Conservation (phyloP, 2,113 vertebrate species). For the Silurus glanis region DNA sequence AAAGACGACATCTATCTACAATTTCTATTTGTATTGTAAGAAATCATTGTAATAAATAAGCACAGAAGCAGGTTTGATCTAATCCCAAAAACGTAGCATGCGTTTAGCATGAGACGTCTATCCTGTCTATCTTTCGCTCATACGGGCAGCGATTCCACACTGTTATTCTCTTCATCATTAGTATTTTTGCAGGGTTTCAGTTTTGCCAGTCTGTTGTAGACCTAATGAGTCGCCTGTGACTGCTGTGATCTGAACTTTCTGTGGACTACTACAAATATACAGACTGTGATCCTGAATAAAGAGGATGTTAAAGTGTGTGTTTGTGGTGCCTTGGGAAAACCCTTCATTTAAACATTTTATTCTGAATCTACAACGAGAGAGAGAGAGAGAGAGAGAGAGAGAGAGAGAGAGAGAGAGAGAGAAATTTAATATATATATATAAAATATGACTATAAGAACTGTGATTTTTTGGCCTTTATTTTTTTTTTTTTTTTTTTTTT, state of each 20-base stretch:
- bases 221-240: slow-evolving; percentile 4
- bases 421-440: too few species aligned
- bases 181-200: not conserved
- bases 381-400: too few species aligned
- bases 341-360: not conserved
- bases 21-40: not conserved
- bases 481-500: too few species aligned
- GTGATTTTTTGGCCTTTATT: too few species aligned
- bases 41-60: not conserved
- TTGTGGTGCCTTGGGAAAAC: not conserved
- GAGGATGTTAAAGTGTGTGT: not conserved
- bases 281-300: not conserved
- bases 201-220: not conserved
- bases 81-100: slow-evolving; percentile 1
- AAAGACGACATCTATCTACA: not conserved
- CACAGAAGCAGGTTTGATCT: not conserved
- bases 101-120: not conserved
- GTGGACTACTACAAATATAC: not conserved
- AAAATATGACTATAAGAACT: too few species aligned
- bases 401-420: too few species aligned
- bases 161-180: not conserved
- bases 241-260: slow-evolving; percentile 1
- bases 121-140: not conserved
- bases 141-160: not conserved
- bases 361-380: not conserved